Conservation (phyloP, 2,113 vertebrate species). For the Cavia porcellus region DNA sequence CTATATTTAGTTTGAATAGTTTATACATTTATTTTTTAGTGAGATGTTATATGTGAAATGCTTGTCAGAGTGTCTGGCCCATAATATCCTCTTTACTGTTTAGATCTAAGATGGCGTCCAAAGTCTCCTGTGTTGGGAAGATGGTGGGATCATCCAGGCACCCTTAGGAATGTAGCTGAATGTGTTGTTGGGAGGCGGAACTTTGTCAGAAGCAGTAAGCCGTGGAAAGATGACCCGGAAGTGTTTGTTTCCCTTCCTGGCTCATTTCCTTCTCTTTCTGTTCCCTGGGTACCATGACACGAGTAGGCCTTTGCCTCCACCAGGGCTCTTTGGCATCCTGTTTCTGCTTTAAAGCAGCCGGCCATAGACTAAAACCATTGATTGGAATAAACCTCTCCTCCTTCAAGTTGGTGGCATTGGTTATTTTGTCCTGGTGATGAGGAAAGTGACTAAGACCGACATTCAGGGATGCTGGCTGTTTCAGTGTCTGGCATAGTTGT, state of each 20-base stretch:
- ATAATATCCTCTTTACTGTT: neutral
- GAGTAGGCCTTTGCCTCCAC: neutral
- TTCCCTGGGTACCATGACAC: neutral
- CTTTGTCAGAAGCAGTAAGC: neutral
- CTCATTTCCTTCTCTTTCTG: neutral
- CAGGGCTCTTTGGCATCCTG: neutral
- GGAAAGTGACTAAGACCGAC: neutral
- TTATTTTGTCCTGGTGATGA: neutral
- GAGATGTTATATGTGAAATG: neutral
- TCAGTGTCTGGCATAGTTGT: neutral
- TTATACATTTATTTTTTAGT: conserved; percentile 7
- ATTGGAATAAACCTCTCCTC: neutral
- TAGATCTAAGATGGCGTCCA: neutral
- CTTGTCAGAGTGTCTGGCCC: neutral
- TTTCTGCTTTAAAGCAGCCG: neutral
- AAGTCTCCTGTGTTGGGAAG: neutral
- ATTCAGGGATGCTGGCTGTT: neutral
- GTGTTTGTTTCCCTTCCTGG: neutral
- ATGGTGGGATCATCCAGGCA: neutral
- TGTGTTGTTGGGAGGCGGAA: neutral
- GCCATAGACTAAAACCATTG: neutral
- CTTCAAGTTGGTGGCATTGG: neutral
- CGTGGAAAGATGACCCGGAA: neutral
- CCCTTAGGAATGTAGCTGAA: neutral
- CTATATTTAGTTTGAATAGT: neutral